Evolutionary conservation across 2,797 vertebrate genomes (phyloP).

Genomic region (Alca torda): DNA sequence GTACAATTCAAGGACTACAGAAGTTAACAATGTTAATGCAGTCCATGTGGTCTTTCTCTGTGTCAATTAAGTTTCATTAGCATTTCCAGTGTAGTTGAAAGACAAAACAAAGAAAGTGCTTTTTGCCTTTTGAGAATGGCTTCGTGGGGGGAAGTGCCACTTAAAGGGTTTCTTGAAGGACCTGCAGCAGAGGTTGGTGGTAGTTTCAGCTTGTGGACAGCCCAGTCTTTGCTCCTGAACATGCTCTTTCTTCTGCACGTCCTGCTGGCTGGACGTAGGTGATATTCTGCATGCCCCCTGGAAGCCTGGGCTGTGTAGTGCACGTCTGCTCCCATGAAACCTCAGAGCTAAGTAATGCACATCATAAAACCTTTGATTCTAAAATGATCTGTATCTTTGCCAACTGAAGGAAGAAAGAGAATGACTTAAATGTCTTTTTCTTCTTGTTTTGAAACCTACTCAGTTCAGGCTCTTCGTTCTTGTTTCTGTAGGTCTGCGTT

Average conservation of each 20-base stretch:
- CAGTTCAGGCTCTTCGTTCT: neutral
- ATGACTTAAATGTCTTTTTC: neutral
- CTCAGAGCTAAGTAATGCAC: neutral
- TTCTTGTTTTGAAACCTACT: neutral
- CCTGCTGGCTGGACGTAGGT: fast-evolving
- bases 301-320: neutral
- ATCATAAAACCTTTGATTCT: neutral
- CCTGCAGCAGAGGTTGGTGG: neutral
- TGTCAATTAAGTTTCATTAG: neutral
- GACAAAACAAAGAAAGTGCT: too few relatives aligned
- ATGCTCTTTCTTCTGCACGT: neutral
- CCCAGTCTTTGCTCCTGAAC: neutral
- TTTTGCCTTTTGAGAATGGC: neutral
- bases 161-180: neutral
- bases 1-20: neutral
- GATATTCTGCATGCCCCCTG: neutral
- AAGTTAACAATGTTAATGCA: neutral
- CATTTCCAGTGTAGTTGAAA: neutral
- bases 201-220: neutral
- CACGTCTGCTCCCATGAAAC: neutral
- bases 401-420: neutral
- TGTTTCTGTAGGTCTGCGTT: neutral
- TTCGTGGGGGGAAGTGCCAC: neutral
- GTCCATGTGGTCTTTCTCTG: neutral
- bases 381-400: neutral